Evolutionary conservation across 2,797 vertebrate species (phyloP).

Genomic region (Liasis olivaceus): DNA sequence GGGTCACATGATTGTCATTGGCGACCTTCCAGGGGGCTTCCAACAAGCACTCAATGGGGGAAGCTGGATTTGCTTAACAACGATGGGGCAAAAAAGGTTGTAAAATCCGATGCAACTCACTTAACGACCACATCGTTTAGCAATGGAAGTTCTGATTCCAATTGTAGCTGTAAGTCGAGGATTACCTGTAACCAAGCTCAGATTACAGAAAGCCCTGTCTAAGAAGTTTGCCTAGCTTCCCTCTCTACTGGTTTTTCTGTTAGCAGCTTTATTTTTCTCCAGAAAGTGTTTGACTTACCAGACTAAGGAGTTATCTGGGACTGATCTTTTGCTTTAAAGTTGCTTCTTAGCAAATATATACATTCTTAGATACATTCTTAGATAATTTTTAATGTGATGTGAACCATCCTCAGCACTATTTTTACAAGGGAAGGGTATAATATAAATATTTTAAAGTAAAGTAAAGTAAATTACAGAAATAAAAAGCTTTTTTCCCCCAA

Average conservation of each 20-base stretch:
- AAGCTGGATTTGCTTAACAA: too few relatives aligned
- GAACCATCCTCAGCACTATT: neutral
- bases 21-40: too few relatives aligned
- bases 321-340: neutral
- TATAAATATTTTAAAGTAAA: neutral
- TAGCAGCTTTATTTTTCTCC: neutral
- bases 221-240: neutral
- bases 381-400: neutral
- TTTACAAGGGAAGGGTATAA: neutral
- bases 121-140: too few relatives aligned
- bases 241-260: neutral
- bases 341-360: neutral
- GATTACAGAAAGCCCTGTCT: neutral
- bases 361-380: neutral
- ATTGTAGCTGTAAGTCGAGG: too few relatives aligned
- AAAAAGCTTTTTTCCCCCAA: neutral
- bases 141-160: too few relatives aligned
- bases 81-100: too few relatives aligned
- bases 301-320: too few relatives aligned
- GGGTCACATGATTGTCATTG: too few relatives aligned
- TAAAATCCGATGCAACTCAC: too few relatives aligned
- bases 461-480: neutral
- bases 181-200: neutral
- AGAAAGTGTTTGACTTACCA: neutral
- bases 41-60: too few relatives aligned